Evolutionary conservation across 2,888 invertebrate genomes (phyloP).

Genomic region (Sthenelais limicola): DNA sequence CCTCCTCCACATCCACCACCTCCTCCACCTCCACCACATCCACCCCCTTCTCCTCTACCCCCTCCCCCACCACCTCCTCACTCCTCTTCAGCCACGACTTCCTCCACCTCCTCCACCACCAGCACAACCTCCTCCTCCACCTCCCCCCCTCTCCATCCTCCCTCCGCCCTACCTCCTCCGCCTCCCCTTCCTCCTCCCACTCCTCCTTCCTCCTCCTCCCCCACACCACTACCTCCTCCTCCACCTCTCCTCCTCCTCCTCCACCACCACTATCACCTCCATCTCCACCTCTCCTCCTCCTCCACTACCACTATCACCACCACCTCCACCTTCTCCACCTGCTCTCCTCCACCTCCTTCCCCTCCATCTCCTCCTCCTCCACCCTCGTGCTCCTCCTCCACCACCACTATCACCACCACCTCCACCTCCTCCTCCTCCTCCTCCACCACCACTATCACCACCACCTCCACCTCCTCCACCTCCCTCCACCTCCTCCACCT

Average conservation of each 20-base stretch:
- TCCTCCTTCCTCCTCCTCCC: neutral
- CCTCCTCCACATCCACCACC: neutral
- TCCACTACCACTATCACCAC: neutral
- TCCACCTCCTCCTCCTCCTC: neutral
- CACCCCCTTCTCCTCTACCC: neutral
- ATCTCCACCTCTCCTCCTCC: neutral
- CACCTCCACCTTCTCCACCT: neutral
- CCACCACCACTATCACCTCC: neutral
- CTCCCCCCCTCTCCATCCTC: neutral
- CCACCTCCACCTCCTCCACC: neutral
- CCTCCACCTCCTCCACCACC: neutral
- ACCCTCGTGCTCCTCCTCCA: neutral
- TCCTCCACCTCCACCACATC: neutral
- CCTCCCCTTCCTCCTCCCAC: neutral
- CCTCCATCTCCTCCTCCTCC: neutral
- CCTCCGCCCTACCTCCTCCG: neutral
- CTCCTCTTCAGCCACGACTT: neutral
- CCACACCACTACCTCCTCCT: neutral
- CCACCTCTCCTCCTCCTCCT: neutral
- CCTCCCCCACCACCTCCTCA: neutral
- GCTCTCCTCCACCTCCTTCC: constrained; percentile 1
- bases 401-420: neutral
- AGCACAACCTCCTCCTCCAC: neutral
- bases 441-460: neutral
- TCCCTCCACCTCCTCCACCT: neutral